A percentile compares a stretch with the other conserved stretches of the same genome.
These are phyloP conservation scores for Orthosia gracilis DNA, from an alignment of 2,888 invertebrate species.

Conservation along the genomic window DNA sequence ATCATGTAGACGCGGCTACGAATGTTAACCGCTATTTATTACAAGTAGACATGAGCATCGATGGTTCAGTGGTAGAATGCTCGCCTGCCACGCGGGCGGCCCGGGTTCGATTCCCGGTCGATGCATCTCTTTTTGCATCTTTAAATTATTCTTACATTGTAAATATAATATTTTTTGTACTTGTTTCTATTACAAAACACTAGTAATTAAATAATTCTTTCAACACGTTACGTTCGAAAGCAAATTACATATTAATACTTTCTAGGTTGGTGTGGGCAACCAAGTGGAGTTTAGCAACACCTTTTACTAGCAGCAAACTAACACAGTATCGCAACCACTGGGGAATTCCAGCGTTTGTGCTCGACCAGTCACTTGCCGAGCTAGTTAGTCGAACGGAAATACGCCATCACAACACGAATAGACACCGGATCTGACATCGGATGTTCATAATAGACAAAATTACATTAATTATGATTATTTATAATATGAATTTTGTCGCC, in stretches of 20 bases:
- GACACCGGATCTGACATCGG: background rate
- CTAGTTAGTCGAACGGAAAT: conserved; percentile 7
- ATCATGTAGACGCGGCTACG: background rate
- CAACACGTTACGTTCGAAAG: conserved; percentile 18
- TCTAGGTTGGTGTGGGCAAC: conserved; percentile 22
- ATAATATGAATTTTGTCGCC: conserved; percentile 21
- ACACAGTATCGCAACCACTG: conserved; percentile 45
- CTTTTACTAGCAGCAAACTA: conserved; percentile 22
- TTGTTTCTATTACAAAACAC: background rate
- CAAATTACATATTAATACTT: conserved; percentile 11
- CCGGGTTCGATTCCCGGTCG: conserved; percentile 90
- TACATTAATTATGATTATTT: conserved; percentile 23
- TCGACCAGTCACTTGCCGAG: conserved; percentile 27
- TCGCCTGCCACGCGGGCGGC: conserved; percentile 91
- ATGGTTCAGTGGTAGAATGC: conserved; percentile 92
- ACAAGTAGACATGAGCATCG: conserved; percentile 80
- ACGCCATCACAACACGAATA: conserved; percentile 12
- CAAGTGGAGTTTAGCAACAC: conserved; percentile 30
- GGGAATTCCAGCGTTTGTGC: conserved; percentile 52
- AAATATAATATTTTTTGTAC: background rate
- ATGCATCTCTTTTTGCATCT: conserved; percentile 62
- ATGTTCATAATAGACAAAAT: conserved; percentile 12
- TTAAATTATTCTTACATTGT: no score
- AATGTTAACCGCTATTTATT: background rate
- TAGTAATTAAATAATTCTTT: conserved; percentile 21